Evolutionary conservation across 2,797 vertebrate genomes (phyloP), one percentile per base, ranked within the genome.

Genomic region (Microcaecilia unicolor): DNA sequence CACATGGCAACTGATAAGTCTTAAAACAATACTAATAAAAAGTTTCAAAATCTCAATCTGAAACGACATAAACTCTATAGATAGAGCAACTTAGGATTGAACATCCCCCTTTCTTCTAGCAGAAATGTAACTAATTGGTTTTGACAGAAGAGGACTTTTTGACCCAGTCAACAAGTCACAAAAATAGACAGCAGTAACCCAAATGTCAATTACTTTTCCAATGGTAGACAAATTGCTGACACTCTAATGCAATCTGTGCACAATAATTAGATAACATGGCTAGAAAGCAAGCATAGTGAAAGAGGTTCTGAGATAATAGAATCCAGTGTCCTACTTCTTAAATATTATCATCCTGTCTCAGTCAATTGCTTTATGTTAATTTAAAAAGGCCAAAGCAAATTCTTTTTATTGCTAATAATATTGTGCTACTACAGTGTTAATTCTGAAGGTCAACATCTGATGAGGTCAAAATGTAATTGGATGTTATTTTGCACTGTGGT

Each of bases 261-360:
- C 64, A 78, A 73, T 82, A 83, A 85, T 83, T 84, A 83, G 76
- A 81, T 84, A 76, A 81, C 67, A 76, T 58, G 68, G 70, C 74
- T 76, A 77, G 67, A 76, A 70, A 78, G 69, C 68, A 63, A 72
- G 71, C 72, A 74, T 76, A 71, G 72, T 84, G 78, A 83, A 78
- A 82, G 74, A 70, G 44, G 65, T 67, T 74, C 71, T 46, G 54
- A 79, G 78, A 74, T 84, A 85, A 83, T 72, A 80, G 58, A 85
- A 84, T 84, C 66, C 72, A 61, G 57, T 68, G 74, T 75, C 72
- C 72, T 70, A 67, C 67, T 80, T 78, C 72, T 80, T 79, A 80
- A 80, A 83, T 72, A 85, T 79, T 78, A 80, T 77, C 74, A 60
- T 78, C 76, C 75, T 69, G 67, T 67, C 70, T 72, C 73, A 78